Conservation (phyloP, 2,113 vertebrate genomes). For the Datnioides undecimradiatus region DNA sequence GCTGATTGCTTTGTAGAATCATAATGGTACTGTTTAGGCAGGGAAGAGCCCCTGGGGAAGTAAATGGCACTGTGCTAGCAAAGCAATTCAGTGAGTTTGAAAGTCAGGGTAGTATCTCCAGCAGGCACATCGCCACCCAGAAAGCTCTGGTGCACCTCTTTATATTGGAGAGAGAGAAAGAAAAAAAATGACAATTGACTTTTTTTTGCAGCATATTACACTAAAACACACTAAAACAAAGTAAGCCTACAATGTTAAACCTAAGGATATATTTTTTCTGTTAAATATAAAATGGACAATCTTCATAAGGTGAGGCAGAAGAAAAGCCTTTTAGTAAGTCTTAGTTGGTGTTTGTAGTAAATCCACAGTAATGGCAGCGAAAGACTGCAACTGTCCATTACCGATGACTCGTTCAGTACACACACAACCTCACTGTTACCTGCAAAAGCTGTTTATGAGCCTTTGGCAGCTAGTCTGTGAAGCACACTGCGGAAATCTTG, state of each 20-base stretch:
- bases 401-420: slow-evolving; percentile 17
- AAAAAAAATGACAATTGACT: too few relatives aligned
- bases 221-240: not conserved
- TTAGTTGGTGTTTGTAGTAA: slow-evolving; percentile 10
- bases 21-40: slow-evolving; percentile 11
- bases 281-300: not conserved
- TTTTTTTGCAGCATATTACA: not conserved
- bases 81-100: not conserved
- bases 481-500: slow-evolving; percentile 12
- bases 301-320: not conserved
- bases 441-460: slow-evolving; percentile 35
- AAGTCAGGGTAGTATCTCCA: not conserved
- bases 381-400: not conserved
- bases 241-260: not conserved
- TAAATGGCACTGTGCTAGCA: not conserved
- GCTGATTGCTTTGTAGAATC: slow-evolving; percentile 38
- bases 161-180: too few relatives aligned
- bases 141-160: not conserved
- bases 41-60: not conserved
- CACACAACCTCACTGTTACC: not conserved
- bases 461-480: slow-evolving; percentile 27
- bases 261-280: too few relatives aligned
- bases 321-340: not conserved
- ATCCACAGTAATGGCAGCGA: not conserved
- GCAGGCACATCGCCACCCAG: not conserved